These are phyloP conservation scores for Allygus modestus DNA, from an alignment of 2,888 invertebrate genomes.

Conservation along the genomic window DNA sequence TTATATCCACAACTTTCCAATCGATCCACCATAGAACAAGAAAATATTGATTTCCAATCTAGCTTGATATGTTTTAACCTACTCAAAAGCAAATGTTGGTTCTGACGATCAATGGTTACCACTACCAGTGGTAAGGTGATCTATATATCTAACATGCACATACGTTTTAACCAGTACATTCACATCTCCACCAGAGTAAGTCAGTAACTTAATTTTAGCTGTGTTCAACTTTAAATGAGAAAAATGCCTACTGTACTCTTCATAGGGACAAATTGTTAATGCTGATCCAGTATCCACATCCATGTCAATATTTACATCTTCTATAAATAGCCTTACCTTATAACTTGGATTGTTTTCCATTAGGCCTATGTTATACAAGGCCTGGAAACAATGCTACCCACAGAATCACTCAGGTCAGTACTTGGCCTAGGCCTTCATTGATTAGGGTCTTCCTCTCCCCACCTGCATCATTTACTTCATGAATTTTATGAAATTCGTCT, in stretches of 20 bases:
- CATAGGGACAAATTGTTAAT: not conserved
- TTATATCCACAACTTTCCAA: not conserved
- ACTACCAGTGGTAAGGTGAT: not conserved
- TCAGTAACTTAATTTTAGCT: not conserved
- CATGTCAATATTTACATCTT: not conserved
- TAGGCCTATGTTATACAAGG: not conserved
- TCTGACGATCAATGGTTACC: not conserved
- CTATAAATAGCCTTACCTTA: slow-evolving; percentile 1
- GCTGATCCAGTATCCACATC: not conserved
- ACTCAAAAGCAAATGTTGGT: not conserved
- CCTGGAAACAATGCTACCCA: not conserved
- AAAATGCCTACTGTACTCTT: not conserved
- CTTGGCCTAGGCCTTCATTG: not conserved
- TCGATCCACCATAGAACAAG: not conserved
- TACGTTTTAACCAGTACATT: not conserved
- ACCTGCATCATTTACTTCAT: not conserved
- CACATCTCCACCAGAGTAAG: not conserved
- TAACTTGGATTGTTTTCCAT: not conserved
- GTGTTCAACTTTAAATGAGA: not conserved
- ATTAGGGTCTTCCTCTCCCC: not conserved
- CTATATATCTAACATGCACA: not conserved
- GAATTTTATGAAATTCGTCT: not conserved
- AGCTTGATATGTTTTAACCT: not conserved
- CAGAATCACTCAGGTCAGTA: not conserved
- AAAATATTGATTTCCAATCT: not conserved